Evolutionary conservation across 1,140 invertebrate genomes (phyloP), one percentile per base, ranked within the genome.

Genomic region (Neodiprion lecontei): DNA sequence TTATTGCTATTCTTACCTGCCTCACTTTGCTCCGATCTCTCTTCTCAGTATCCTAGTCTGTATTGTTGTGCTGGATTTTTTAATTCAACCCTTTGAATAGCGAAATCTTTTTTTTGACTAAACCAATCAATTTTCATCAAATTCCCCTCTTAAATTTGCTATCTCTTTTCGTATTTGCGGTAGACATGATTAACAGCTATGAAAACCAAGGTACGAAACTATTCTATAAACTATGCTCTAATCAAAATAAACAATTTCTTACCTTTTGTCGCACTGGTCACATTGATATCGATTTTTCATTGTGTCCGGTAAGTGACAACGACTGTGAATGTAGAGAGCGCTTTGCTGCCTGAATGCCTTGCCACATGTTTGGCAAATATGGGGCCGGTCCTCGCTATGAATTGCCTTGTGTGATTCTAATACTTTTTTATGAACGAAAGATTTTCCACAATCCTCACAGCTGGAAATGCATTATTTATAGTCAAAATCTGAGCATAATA

Each of bases 201-300:
- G 17, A 21, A 21, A 21, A 21, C 17, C 17, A 21, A 21, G 17
- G 17, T 21, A 21, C 17, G 17, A 21, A 21, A 21, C 17, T 21
- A 21, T 21, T 21, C 17, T 21, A 21, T 21, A 21, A 21, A 21
- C 17, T 21, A 21, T 21, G 0, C 17, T 53, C n/a, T 53, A 61
- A 14, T 7, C 7, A 61, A 17, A 61, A 61, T 61, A 12, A n/a
- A 11, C 53, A n/a, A 61, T 61, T 69, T 79, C 77, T 79, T 84
- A 90, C 82, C 86, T 87, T 82, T 91, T 91, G 69, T 90, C 89
- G 80, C 91, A 91, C 61, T 91, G 89, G 82, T 91, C 89, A 78
- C 91, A 91, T 10, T 88, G 89, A 80, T 86, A 90, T 72, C 85
- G 82, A 82, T 91, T 91, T 79, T 91, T 91, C 73, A 91, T 82